Percentiles rank a stretch among this genome's conserved stretches.
Evolutionary conservation across 2,888 invertebrate species (phyloP).

Genomic region (Sinelater perroti): DNA sequence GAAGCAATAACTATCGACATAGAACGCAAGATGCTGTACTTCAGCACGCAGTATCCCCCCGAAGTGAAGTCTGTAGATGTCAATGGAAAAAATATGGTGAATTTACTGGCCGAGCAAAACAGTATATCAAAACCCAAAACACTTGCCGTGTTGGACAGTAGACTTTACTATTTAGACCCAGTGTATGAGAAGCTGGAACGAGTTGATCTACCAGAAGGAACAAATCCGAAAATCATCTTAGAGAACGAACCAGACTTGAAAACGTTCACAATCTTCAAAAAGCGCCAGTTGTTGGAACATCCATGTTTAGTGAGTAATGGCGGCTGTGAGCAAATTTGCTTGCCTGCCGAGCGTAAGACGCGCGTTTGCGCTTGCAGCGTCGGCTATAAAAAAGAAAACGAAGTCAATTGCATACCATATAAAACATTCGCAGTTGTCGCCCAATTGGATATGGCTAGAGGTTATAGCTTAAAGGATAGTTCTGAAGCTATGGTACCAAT

Average conservation of each 20-base stretch:
- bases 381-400: slow-evolving; percentile 84
- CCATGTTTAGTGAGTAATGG: slow-evolving; percentile 89
- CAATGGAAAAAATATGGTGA: slow-evolving; percentile 74
- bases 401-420: slow-evolving; percentile 79
- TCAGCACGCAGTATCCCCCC: slow-evolving; percentile 81
- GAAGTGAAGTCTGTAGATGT: slow-evolving; percentile 76
- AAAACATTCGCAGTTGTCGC: slow-evolving; percentile 93
- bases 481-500: slow-evolving; percentile 96
- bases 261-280: slow-evolving; percentile 87
- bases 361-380: slow-evolving; percentile 89
- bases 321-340: slow-evolving; percentile 93
- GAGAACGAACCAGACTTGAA: slow-evolving; percentile 90
- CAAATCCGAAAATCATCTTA: slow-evolving; percentile 76
- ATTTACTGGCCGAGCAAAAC: slow-evolving; percentile 73
- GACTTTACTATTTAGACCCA: slow-evolving; percentile 88
- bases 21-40: slow-evolving; percentile 85
- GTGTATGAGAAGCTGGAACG: slow-evolving; percentile 88
- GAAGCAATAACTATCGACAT: slow-evolving; percentile 88
- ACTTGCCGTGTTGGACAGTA: slow-evolving; percentile 81
- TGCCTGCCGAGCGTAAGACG: slow-evolving; percentile 81
- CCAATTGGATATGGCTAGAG: slow-evolving; percentile 86
- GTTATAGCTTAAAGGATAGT: slow-evolving; percentile 84
- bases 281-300: slow-evolving; percentile 81
- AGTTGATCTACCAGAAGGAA: slow-evolving; percentile 82
- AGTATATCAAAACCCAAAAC: slow-evolving; percentile 82